Conservation (phyloP, 1,140 invertebrate species). For the Leptinotarsa defecta region DNA sequence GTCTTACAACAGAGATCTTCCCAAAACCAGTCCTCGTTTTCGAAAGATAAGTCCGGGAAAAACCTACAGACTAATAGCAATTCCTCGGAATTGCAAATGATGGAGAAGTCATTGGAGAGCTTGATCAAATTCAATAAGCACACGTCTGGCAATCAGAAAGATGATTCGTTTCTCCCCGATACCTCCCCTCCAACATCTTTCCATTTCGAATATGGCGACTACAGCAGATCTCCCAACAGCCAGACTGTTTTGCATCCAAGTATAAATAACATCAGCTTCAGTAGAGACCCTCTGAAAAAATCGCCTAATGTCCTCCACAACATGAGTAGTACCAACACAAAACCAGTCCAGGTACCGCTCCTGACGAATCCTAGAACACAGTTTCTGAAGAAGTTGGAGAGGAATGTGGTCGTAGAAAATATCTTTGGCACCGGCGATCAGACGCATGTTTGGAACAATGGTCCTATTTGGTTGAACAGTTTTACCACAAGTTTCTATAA, state of each 20-base stretch:
- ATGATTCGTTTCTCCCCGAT: not conserved
- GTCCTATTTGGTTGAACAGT: constrained; percentile 38
- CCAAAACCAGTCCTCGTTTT: constrained; percentile 1
- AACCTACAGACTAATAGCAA: not conserved
- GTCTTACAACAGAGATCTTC: constrained; percentile 29
- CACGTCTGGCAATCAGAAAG: not conserved
- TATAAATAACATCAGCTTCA: constrained; percentile 53
- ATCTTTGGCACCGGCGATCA: constrained; percentile 37
- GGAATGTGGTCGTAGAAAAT: constrained; percentile 41
- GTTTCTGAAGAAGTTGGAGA: constrained; percentile 48
- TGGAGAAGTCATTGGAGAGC: constrained; percentile 49
- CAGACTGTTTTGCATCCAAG: constrained; percentile 49
- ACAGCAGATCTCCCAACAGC: constrained; percentile 41
- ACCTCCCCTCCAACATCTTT: constrained; percentile 25
- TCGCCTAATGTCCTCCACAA: constrained; percentile 48
- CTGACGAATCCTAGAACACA: constrained; percentile 40
- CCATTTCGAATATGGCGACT: constrained; percentile 42
- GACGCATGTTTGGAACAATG: constrained; percentile 23
- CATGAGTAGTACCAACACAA: not conserved
- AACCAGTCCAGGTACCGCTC: constrained; percentile 40
- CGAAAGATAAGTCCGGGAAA: constrained; percentile 7
- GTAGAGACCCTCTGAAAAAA: constrained; percentile 42
- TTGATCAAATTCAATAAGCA: constrained; percentile 36
- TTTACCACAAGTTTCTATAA: constrained; percentile 24
- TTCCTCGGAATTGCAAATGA: constrained; percentile 40